phyloP scores from a whole-genome alignment of 2,797 vertebrate genomes.

The Pangasius macronema region DNA sequence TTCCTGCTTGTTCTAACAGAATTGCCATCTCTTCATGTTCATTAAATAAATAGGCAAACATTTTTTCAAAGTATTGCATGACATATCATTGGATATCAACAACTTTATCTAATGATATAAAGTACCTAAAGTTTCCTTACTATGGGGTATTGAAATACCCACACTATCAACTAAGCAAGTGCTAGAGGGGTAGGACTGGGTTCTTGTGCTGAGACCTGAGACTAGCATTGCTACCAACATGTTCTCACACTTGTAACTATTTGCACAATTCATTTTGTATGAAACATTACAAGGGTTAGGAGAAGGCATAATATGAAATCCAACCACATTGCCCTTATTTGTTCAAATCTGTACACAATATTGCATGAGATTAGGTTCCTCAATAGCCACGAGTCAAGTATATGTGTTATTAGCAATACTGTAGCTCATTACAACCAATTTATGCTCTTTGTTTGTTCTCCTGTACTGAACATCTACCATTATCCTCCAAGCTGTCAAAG shows the following conservation, averaged over 20 bases:
- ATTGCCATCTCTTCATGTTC: not conserved
- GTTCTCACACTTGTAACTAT: not conserved
- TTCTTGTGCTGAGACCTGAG: not conserved
- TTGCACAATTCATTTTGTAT: not conserved
- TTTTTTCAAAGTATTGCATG: not conserved
- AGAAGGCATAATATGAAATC: not conserved
- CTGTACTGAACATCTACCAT: not conserved
- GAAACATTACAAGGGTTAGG: not conserved
- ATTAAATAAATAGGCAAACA: not conserved
- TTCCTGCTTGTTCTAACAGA: not conserved
- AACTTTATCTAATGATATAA: too few relatives aligned
- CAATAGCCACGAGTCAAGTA: not conserved
- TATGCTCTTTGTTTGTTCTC: not conserved
- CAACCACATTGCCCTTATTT: not conserved
- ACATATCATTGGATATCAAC: not conserved
- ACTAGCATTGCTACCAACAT: not conserved
- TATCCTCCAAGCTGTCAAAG: not conserved
- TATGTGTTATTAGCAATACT: not conserved
- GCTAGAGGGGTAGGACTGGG: not conserved
- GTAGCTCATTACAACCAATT: not conserved
- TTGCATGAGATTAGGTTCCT: not conserved
- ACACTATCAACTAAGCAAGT: not conserved
- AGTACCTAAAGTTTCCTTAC: too few relatives aligned
- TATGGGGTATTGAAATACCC: too few relatives aligned
- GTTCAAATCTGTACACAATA: not conserved